A percentile compares a stretch with the other conserved stretches of the same genome.
These are phyloP conservation scores for Fundulus diaphanus DNA, from an alignment of 2,797 vertebrate species.

Conservation along the genomic window DNA sequence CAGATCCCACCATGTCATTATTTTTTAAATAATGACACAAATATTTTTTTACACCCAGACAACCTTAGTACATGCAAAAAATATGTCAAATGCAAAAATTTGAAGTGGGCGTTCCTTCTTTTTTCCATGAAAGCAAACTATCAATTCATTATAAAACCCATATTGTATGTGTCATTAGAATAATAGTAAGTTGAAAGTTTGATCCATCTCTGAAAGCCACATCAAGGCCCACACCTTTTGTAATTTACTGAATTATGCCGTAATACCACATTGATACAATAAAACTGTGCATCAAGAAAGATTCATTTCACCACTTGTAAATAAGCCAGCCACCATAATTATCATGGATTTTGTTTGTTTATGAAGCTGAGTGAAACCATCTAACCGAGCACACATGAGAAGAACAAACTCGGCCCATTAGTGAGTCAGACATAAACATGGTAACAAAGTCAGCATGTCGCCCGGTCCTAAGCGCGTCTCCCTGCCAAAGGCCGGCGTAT, in stretches of 20 bases:
- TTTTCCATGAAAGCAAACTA: too few species aligned
- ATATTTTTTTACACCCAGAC: not conserved
- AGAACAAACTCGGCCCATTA: slow-evolving; percentile 51
- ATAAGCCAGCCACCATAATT: slow-evolving; percentile 38
- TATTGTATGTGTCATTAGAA: not conserved
- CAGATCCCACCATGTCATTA: not conserved
- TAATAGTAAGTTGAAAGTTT: slow-evolving; percentile 17
- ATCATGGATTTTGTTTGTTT: slow-evolving; percentile 62
- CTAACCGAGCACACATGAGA: slow-evolving; percentile 44
- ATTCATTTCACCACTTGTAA: slow-evolving; percentile 19
- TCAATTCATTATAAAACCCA: not conserved
- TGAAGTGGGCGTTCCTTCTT: too few species aligned
- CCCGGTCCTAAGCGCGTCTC: slow-evolving; percentile 56
- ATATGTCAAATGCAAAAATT: too few species aligned
- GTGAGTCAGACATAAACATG: slow-evolving; percentile 68
- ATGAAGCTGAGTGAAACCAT: slow-evolving; percentile 37
- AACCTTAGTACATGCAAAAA: too few species aligned
- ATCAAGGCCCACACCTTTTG: slow-evolving; percentile 19
- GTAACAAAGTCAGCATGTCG: slow-evolving; percentile 73
- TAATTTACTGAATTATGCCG: not conserved
- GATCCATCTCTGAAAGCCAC: not conserved
- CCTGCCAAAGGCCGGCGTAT: slow-evolving; percentile 49
- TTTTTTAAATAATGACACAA: not conserved
- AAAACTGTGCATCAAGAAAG: slow-evolving; percentile 28
- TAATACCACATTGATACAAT: slow-evolving; percentile 21